Evolutionary conservation across 2,888 invertebrate species (phyloP).

Genomic region (Euclidia mi): DNA sequence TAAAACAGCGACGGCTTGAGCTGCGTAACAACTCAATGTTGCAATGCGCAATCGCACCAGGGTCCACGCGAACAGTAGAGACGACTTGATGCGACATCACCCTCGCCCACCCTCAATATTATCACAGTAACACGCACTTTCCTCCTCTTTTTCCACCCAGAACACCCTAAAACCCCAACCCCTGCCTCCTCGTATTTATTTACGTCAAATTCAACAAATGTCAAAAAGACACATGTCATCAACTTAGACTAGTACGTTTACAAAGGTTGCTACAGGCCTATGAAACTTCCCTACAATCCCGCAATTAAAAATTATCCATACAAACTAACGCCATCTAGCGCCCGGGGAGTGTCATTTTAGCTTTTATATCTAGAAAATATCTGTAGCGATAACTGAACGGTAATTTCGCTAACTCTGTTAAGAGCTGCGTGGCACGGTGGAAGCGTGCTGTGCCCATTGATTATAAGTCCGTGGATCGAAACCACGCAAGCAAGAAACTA

Average conservation of each 20-base stretch:
- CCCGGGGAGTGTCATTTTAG: too few species aligned
- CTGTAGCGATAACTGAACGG: too few species aligned
- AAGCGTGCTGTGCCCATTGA: too few species aligned
- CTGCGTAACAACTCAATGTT: conserved; percentile 61
- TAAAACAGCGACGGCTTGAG: conserved; percentile 57
- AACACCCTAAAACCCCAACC: conserved; percentile 36
- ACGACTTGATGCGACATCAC: conserved; percentile 56
- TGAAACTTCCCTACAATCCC: too few species aligned
- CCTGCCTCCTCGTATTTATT: conserved; percentile 20
- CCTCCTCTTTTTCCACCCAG: conserved; percentile 47
- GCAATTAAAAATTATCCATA: too few species aligned
- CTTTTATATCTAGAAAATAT: too few species aligned
- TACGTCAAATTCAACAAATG: conserved; percentile 11
- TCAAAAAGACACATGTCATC: background rate
- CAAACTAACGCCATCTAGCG: too few species aligned
- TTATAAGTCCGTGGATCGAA: too few species aligned
- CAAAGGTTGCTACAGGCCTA: background rate
- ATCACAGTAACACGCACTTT: conserved; percentile 44
- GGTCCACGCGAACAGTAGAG: conserved; percentile 32
- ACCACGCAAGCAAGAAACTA: too few species aligned
- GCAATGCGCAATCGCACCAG: conserved; percentile 80
- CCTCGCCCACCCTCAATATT: conserved; percentile 51
- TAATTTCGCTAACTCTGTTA: too few species aligned
- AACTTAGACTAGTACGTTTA: background rate
- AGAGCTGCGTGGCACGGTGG: too few species aligned